Evolutionary conservation across 2,888 invertebrate species (phyloP), one percentile per base, ranked within the genome.

Genomic region (Leucania comma): DNA sequence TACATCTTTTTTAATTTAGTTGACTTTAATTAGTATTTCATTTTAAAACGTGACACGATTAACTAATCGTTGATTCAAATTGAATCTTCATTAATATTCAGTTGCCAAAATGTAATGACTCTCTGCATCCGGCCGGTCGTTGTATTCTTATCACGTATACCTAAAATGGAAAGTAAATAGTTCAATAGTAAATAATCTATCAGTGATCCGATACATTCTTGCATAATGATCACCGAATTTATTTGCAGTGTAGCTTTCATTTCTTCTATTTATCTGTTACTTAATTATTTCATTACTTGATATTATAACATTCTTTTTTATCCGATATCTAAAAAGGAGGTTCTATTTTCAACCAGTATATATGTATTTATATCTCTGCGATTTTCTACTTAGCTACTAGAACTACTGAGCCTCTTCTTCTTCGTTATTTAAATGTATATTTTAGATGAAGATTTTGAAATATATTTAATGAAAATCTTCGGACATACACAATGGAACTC

Each of bases 151-250:
- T 29, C 48, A 68, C 74, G 62, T 54, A 24, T 46, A 17, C 56
- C 53, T 60, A 48, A 68, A 54, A 72, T 60, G 56, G 62, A 68
- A 78, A 63, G 82, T 72, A 53, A 81, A 65, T 81, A 17, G 22
- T 78, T 72, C 14, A 68, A 56, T 72, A 59, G 26, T 59, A 61
- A 61, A 56, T 76, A 67, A 75, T 68, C 66, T 26, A 51, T 77
- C 62, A 62, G 61, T 67, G 67, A 83, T 72, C 26, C 14, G 46
- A 67, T 50, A 46, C 68, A 50, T 62, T 67, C 58, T 59, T 70
- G 67, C 69, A 82, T 80, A 62, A 50, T 74, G 51, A 82, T 65
- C 20, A 56, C n/a, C 38, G 8, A 82, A 65, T 72, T 72, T 35
- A 29, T 66, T 61, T 72, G 32, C 58, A 26, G 42, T 54, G 17